Base-by-base conservation (phyloP, 2,113 vertebrate genomes). In the Anoplopoma fimbria region DNA sequence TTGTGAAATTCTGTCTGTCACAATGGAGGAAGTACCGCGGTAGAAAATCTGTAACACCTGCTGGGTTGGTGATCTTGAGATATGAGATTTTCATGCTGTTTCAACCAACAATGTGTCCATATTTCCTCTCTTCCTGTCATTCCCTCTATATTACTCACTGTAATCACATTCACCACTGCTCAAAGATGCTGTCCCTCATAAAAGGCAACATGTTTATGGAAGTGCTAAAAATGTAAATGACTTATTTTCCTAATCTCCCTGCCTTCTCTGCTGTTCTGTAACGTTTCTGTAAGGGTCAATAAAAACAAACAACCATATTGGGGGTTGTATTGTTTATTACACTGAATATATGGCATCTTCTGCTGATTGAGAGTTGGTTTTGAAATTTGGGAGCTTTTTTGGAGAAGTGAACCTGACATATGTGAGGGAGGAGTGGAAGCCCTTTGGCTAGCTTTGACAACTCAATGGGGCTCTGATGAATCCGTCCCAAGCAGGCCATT, bases 381-480 rank as follows among this genome's bases (percentile, higher is more conserved):
- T 67, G 60, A 83, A 85, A 84, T 75, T 78, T 67, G 57, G 58
- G 79, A 61, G 78, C 10, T 58, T 75, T 89, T 79, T 34, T n/a
- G n/a, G 38, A 49, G 25, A 65, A 53, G 83, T 74, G 62, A 87
- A 83, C 82, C 73, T 88, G 88, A 88, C 90, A 90, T 93, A 89
- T 91, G 90, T 63, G 89, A 86, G 57, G 91, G 92, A 90, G 90
- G 92, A 89, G 87, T 81, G 86, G 75, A 89, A 69, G 69, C 62
- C 77, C 79, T 87, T 87, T 83, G 75, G 81, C 85, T 69, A 15
- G 74, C 73, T 83, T 82, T 92, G 88, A 93, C 90, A 89, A 91
- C 90, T 93, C 91, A 92, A 93, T 90, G 92, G 93, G 89, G 86
- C 73, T 82, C 87, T 89, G 89, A 90, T 93, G 89, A 91, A 90